Conservation (phyloP, 2,888 invertebrate genomes). For the Mythimna loreyi region DNA sequence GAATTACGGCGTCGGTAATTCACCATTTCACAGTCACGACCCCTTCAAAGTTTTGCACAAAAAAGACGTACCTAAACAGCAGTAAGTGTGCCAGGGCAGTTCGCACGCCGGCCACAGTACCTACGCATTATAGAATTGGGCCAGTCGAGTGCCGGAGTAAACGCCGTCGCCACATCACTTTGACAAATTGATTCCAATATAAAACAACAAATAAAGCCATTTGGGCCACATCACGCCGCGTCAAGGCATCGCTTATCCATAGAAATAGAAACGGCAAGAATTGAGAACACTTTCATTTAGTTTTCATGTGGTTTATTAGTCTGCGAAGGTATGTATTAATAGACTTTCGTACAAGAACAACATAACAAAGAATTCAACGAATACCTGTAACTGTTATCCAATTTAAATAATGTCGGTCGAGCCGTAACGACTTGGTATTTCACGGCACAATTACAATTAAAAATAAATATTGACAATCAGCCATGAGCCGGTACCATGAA, state of each 20-base stretch:
- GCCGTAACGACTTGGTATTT: constrained; percentile 54
- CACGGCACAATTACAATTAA: constrained; percentile 58
- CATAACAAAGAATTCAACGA: constrained; percentile 35
- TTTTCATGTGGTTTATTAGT: constrained; percentile 45
- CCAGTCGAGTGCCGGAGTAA: constrained; percentile 72
- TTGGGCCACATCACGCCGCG: constrained; percentile 59
- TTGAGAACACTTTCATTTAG: constrained; percentile 58
- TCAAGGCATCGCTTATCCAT: constrained; percentile 36
- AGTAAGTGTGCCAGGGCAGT: constrained; percentile 85
- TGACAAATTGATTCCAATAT: constrained; percentile 78
- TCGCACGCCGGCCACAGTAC: constrained; percentile 77
- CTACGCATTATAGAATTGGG: constrained; percentile 82
- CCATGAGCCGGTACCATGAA: constrained; percentile 8
- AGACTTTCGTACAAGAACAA: constrained; percentile 17
- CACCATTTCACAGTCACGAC: constrained; percentile 89
- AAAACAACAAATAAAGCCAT: constrained; percentile 68
- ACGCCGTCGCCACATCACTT: constrained; percentile 72
- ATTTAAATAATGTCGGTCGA: constrained; percentile 52
- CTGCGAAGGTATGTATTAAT: background rate
- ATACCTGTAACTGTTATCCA: constrained; percentile 53
- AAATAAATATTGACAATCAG: constrained; percentile 54
- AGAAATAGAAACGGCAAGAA: constrained; percentile 60
- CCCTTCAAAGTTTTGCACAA: constrained; percentile 80
- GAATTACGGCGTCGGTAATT: constrained; percentile 79
- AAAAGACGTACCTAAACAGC: constrained; percentile 74